phyloP scores from a whole-genome alignment of 1,140 invertebrate genomes.

The Eurosta solidaginis region DNA sequence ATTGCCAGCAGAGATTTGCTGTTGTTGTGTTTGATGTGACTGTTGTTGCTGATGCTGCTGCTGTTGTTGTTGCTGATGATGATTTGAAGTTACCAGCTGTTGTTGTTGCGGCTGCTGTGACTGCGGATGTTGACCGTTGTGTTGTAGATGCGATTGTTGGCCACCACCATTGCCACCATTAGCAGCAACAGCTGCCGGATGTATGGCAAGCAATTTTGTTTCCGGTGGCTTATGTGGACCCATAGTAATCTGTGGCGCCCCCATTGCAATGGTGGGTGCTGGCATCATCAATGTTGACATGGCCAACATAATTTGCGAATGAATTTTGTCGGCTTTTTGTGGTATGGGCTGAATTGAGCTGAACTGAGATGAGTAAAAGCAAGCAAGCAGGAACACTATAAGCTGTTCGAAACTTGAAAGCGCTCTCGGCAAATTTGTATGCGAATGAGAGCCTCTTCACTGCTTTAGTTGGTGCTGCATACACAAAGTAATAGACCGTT shows the following conservation, averaged over 20 bases:
- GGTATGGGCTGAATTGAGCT: too few relatives aligned
- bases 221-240: constrained; percentile 59
- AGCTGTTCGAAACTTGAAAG: too few relatives aligned
- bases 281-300: constrained; percentile 61
- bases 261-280: constrained; percentile 56
- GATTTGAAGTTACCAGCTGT: too few relatives aligned
- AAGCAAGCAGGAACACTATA: too few relatives aligned
- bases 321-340: constrained; percentile 47
- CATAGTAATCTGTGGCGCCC: constrained; percentile 58
- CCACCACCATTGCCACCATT: background rate
- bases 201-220: constrained; percentile 58
- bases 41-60: constrained; percentile 42
- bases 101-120: constrained; percentile 40
- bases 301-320: constrained; percentile 59
- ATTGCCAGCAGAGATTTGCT: constrained; percentile 39
- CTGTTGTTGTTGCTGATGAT: constrained; percentile 29
- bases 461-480: too few relatives aligned
- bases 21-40: constrained; percentile 42
- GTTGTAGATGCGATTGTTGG: constrained; percentile 49
- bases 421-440: too few relatives aligned
- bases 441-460: too few relatives aligned
- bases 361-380: too few relatives aligned
- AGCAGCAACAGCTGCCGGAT: constrained; percentile 54
- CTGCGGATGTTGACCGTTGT: constrained; percentile 53
- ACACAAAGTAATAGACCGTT: too few relatives aligned